Base-by-base conservation (phyloP, 2,888 invertebrate species). In the Leptopterna dolabrata region DNA sequence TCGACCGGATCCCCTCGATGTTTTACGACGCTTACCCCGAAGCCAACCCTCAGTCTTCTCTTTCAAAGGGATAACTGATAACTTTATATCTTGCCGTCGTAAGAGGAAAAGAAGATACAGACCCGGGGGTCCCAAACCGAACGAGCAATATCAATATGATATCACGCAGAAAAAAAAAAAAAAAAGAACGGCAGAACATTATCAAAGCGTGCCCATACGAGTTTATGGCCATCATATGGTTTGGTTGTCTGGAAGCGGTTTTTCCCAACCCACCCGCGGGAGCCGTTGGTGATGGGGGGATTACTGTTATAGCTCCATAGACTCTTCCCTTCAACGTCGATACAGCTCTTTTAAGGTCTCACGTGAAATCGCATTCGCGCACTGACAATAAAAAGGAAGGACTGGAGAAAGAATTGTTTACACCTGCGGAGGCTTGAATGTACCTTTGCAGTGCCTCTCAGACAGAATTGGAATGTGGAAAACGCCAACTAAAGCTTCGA, bases 271-370 rank as follows among this genome's bases (percentile, higher is more conserved):
- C 30, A 41, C n/a, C 36, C 29, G 45, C 47, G 78, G 43, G 45
- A 45, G 7, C 13, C 30, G 76, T n/a, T 11, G 29, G n/a, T 6
- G 73, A 30, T 4, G 55, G 29, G 73, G 30, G 81, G 45, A 27
- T 81, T 81, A 51, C 81, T 81, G 81, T 81, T 81, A 81, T 81
- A 30, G 47, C 81, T 81, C 45, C 29, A 81, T 81, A 81, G 81
- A 81, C 27, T 81, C 16, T 9, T 16, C 29, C 51, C 81, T 30
- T 76, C 76, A 36, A 36, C 36, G 7, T 55, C 55, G 7, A 13
- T n/a, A 47, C 47, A 16, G 47, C 47, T 47, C n/a, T 47, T 16
- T 16, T 16, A 47, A 47, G 47, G 3, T 2, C 47, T 47, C 13
- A 47, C 47, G 47, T 16, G 47, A 16, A 47, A 47, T 47, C 47